Percentiles rank a stretch among this genome's conserved stretches.
phyloP scores from a whole-genome alignment of 2,797 vertebrate genomes.

The Rhincodon typus region DNA sequence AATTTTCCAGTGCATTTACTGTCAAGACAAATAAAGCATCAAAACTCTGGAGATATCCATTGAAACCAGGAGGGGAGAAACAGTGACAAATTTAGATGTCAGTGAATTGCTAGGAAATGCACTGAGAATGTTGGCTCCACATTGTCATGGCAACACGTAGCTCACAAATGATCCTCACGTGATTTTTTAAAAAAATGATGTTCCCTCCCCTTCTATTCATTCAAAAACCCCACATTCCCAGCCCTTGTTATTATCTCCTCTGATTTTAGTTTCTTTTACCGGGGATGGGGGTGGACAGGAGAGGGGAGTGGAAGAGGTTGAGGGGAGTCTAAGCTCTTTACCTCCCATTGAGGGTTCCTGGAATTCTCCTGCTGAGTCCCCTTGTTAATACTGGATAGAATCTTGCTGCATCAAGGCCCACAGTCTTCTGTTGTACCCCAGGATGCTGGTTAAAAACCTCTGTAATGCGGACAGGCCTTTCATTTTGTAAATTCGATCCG shows the following conservation, averaged over 20 bases:
- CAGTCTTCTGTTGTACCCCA: conserved; percentile 13
- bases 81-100: neutral
- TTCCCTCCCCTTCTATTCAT: neutral
- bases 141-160: neutral
- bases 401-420: neutral
- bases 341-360: neutral
- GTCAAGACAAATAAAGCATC: neutral
- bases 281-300: neutral
- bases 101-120: neutral
- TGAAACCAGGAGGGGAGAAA: neutral
- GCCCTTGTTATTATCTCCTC: too few species aligned
- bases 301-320: neutral
- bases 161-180: neutral
- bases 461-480: neutral
- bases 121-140: neutral
- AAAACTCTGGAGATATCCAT: neutral
- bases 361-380: conserved; percentile 1
- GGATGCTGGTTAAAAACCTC: neutral
- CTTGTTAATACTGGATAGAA: neutral
- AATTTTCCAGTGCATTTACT: neutral
- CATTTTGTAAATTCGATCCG: conserved; percentile 14
- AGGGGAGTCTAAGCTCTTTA: neutral
- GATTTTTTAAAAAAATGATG: neutral
- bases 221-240: neutral
- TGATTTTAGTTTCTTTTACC: too few species aligned